Conservation (phyloP, 2,797 vertebrate genomes). For the Peromyscus melanophrys region DNA sequence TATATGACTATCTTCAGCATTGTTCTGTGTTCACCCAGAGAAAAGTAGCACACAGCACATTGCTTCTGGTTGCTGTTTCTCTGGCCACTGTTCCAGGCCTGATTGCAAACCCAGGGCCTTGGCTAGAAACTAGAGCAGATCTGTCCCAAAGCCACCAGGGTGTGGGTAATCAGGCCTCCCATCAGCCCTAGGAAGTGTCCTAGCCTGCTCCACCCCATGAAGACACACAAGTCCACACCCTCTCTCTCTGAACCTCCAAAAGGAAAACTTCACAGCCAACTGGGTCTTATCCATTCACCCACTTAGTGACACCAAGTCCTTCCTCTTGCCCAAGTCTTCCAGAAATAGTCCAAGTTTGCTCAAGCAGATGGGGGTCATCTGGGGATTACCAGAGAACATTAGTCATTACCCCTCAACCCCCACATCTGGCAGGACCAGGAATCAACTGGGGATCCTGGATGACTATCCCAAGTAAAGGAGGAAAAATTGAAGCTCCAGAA, state of each 20-base stretch:
- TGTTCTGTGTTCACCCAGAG: background rate
- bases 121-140: background rate
- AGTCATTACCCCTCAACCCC: background rate
- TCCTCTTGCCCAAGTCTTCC: conserved; percentile 12
- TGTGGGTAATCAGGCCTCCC: fast-evolving
- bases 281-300: background rate
- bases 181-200: background rate
- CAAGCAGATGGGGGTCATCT: conserved; percentile 19
- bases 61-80: background rate
- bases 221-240: background rate
- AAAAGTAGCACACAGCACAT: fast-evolving
- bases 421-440: background rate
- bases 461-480: background rate
- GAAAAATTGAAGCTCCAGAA: background rate
- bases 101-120: background rate
- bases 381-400: background rate
- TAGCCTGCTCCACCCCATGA: background rate
- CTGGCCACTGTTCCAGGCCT: background rate
- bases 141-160: background rate
- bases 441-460: background rate
- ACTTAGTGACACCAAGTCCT: background rate
- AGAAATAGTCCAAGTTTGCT: conserved; percentile 23
- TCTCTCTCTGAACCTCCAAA: background rate
- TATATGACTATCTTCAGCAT: background rate
- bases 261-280: background rate